A percentile compares a stretch with the other conserved stretches of the same genome.
Conservation (phyloP, 2,113 vertebrate species). For the Macroglossus sobrinus region DNA sequence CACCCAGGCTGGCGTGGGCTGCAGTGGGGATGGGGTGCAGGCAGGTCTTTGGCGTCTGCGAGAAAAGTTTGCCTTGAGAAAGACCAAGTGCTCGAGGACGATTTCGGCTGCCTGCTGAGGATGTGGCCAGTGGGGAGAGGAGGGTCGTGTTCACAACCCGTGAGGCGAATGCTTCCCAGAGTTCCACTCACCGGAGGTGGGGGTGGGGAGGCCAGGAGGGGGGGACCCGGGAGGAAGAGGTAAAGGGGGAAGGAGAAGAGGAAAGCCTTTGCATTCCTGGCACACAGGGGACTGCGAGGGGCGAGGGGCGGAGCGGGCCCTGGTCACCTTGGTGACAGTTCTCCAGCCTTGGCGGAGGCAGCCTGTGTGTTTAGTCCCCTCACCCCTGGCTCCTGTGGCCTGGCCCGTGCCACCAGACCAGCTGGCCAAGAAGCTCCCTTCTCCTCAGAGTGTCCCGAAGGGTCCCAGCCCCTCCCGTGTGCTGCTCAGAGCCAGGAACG, state of each 20-base stretch:
- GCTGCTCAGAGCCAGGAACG: neutral
- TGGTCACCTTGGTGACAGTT: neutral
- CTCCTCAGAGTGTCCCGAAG: rapidly evolving
- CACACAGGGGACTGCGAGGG: neutral
- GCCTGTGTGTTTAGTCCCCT: rapidly evolving
- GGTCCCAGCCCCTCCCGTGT: neutral
- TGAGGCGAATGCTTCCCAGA: neutral
- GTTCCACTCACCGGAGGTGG: neutral
- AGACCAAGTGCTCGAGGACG: neutral
- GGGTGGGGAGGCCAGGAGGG: rapidly evolving
- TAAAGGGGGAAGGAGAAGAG: rapidly evolving
- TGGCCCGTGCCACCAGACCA: no score
- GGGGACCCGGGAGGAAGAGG: no score
- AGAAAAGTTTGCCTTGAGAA: neutral
- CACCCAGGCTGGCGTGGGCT: rapidly evolving
- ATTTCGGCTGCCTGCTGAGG: neutral
- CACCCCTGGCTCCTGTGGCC: no score
- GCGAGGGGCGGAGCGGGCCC: neutral
- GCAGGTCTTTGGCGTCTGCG: neutral
- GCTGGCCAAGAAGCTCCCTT: neutral
- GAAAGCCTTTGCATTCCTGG: rapidly evolving
- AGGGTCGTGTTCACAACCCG: neutral
- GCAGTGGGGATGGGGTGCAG: rapidly evolving
- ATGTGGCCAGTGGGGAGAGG: neutral
- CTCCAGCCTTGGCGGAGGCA: neutral